Conservation (phyloP, 2,888 invertebrate genomes). For the Zhuqinia jingwanae region DNA sequence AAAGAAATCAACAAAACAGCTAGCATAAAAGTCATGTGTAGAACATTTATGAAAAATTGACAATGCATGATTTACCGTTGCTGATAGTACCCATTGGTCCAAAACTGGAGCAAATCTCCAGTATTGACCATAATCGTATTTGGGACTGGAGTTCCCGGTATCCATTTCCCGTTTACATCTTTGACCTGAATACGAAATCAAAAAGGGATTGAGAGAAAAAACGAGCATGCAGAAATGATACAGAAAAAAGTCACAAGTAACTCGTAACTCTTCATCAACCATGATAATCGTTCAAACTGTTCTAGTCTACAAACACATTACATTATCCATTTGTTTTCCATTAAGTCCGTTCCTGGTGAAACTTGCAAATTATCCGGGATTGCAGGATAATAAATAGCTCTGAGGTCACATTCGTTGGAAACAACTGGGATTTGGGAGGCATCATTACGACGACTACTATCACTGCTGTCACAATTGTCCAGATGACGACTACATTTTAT, state of each 20-base stretch:
- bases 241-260: not conserved
- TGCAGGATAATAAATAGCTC: conserved; percentile 88
- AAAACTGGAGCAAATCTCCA: conserved; percentile 88
- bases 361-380: conserved; percentile 79
- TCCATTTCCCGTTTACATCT: conserved; percentile 86
- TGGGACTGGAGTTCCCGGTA: conserved; percentile 88
- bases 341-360: conserved; percentile 83
- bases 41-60: conserved; percentile 1
- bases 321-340: not conserved
- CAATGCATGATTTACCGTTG: conserved; percentile 84
- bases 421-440: conserved; percentile 82
- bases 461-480: conserved; percentile 80
- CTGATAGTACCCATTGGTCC: conserved; percentile 88
- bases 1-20: conserved; percentile 19
- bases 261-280: not conserved
- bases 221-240: not conserved
- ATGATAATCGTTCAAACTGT: conserved; percentile 1
- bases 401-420: conserved; percentile 84
- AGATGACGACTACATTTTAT: conserved; percentile 86
- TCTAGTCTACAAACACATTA: not conserved
- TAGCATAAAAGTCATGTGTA: not conserved
- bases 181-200: conserved; percentile 83
- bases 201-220: conserved; percentile 1
- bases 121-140: conserved; percentile 89
- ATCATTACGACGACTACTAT: conserved; percentile 3